A percentile compares a stretch with the other conserved stretches of the same genome.
These are phyloP conservation scores for Drosophila niveifrons DNA, from an alignment of 2,888 invertebrate genomes.

Conservation along the genomic window DNA sequence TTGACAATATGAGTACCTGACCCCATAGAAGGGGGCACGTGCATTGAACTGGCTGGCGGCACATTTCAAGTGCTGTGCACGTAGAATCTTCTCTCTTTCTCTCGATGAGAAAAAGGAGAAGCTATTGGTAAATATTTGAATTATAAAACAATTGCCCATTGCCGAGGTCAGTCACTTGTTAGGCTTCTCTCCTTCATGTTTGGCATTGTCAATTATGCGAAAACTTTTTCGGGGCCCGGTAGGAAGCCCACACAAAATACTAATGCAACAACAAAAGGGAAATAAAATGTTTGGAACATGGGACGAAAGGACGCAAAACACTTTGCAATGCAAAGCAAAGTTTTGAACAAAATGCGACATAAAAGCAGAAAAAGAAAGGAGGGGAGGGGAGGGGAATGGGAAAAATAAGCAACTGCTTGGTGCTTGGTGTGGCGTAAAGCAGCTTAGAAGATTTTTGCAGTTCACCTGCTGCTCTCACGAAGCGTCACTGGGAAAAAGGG, in stretches of 20 bases:
- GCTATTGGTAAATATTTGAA: constrained; percentile 54
- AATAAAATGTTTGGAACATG: not conserved
- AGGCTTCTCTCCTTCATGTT: constrained; percentile 51
- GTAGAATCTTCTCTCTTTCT: constrained; percentile 14
- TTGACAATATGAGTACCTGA: constrained; percentile 46
- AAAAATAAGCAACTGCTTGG: constrained; percentile 45
- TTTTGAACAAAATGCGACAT: constrained; percentile 59
- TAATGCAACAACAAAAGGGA: constrained; percentile 13
- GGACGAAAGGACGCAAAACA: constrained; percentile 31
- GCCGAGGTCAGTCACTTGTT: constrained; percentile 49
- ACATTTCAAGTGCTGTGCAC: constrained; percentile 45
- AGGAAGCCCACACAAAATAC: constrained; percentile 26
- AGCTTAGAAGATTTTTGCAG: constrained; percentile 58
- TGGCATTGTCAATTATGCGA: constrained; percentile 56
- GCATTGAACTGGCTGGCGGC: constrained; percentile 45
- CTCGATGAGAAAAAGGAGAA: not conserved
- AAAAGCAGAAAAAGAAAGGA: constrained; percentile 40
- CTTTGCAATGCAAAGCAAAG: constrained; percentile 65
- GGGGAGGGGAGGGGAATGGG: constrained; percentile 12
- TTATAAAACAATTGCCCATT: constrained; percentile 60
- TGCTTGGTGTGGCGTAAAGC: constrained; percentile 53
- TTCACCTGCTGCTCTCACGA: constrained; percentile 48
- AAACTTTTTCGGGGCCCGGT: constrained; percentile 31
- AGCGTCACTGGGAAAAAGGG: constrained; percentile 43
- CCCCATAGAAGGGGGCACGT: constrained; percentile 46